Base-by-base conservation (phyloP, 2,113 vertebrate genomes). In the Jaculus jaculus region DNA sequence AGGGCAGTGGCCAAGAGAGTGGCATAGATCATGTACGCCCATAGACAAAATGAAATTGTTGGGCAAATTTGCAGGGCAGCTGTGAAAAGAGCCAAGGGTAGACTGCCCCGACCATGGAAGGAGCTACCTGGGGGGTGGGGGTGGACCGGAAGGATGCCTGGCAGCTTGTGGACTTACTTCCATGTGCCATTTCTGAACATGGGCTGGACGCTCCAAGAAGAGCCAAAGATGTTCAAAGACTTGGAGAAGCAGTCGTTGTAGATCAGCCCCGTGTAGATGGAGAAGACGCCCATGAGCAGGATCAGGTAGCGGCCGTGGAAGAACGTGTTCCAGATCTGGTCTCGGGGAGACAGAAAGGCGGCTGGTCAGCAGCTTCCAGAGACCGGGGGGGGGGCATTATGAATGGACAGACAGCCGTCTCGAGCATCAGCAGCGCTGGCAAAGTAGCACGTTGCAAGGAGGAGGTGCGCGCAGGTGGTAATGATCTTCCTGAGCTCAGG, bases 231-330 rank as follows among this genome's bases (percentile, higher is more conserved):
- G 97, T 99, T 99, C 91, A 99, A 94, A 0, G 99, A 99, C 97
- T 99, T 99, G 94, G 99, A 99, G 98, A 99, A 99, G 96, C 99
- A 99, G 97, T 99, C 99, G 0, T 99, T 99, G 97, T 99, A 99
- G 97, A 99, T 99, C 93, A 99, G 98, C 68, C 99, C 99, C 0
- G 99, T 99, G 98, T 99, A 99, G 94, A 99, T 97, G 66, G 99
- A 99, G 95, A 99, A 99, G 60, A 99, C 97, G 17, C 99, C 98
- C 99, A 99, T 99, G 93, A 99, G 98, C 10, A 99, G 98, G 93
- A 99, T 99, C 95, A 99, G 98, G 95, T 99, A 99, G 69, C 99
- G 99, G 0, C 99, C 99, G 0, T 97, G 97, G 96, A 99, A 99
- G 97, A 99, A 99, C 3, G 98, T 99, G 24, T 97, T 98, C 99